Evolutionary conservation across 1,140 invertebrate species (phyloP), one percentile per base, ranked within the genome.

Genomic region (Drosophila athabasca): DNA sequence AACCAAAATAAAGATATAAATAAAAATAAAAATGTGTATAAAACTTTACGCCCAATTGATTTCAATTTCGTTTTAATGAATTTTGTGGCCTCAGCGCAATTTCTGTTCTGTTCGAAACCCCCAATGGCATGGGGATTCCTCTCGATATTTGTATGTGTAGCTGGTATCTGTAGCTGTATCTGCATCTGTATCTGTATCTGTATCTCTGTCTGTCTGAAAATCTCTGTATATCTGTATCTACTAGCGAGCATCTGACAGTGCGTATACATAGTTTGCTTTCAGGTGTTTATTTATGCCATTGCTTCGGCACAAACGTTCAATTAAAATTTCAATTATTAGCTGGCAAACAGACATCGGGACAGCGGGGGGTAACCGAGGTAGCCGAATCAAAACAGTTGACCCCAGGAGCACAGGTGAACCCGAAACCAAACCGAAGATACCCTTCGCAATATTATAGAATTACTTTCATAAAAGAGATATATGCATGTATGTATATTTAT

Each of bases 271-370:
- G 41, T 61, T 59, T 53, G 45, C 57, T 74, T 68, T 61, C 54
- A 51, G 70, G 65, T 81, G 73, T 77, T 81, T 76, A 73, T 77
- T 81, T 81, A 76, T 81, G 67, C 65, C 71, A 39, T 26, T 68
- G 54, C 58, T 60, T 22, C 50, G 49, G 65, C 51, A 58, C 65
- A 79, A 79, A 67, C 50, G 66, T 83, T 83, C 62, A 83, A 83
- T 83, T 83, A 79, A 83, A 83, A 83, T 79, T 83, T 83, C 66
- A 83, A 83, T 83, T 83, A 83, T 83, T 75, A 83, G 61, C 79
- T 70, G 74, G 54, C 64, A 66, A 76, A 55, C 60, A 74, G 52
- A 55, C 39, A 59, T n/a, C 66, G 41, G 41, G 17, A 41, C 22
- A n/a, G 43, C 17, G 46, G 9, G 11, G 19, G 6, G 31, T n/a